Percentiles rank a stretch among this genome's conserved stretches.
Conservation (phyloP, 92 coral and sea anemone species). For the Heliopora coerulea region DNA sequence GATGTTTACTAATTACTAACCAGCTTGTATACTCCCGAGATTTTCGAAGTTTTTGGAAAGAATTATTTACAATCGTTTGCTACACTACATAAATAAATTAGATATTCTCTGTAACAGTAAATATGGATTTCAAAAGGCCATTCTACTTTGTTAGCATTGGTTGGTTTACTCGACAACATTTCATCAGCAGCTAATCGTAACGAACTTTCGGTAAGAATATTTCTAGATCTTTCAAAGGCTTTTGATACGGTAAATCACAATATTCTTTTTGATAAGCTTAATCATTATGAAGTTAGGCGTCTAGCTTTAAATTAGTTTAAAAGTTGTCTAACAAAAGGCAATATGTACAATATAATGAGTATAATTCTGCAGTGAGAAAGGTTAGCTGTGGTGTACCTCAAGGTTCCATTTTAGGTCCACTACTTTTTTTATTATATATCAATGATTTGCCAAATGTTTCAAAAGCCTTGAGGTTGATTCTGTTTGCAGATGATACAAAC, state of each 20-base stretch:
- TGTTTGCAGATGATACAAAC: conserved; percentile 41
- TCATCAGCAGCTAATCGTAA: too few relatives aligned
- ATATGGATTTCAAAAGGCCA: too few relatives aligned
- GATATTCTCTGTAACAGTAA: too few relatives aligned
- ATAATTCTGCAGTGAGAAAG: neutral
- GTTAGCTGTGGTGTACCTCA: conserved; percentile 45
- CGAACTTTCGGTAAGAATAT: too few relatives aligned
- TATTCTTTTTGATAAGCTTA: conserved; percentile 10
- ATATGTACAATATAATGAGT: conserved; percentile 28
- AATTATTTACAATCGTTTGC: too few relatives aligned
- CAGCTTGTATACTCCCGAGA: too few relatives aligned
- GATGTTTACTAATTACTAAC: too few relatives aligned
- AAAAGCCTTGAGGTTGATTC: neutral
- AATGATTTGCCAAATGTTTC: conserved; percentile 28
- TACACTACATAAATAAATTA: too few relatives aligned
- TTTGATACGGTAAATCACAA: conserved; percentile 1
- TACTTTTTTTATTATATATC: conserved; percentile 23
- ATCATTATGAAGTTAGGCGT: neutral
- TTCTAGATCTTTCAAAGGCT: too few relatives aligned
- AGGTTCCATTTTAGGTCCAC: conserved; percentile 39
- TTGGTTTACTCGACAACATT: too few relatives aligned
- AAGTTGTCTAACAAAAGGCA: conserved; percentile 5
- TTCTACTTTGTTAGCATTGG: too few relatives aligned
- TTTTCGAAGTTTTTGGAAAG: too few relatives aligned
- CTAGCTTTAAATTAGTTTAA: neutral